Evolutionary conservation across 1,140 invertebrate species (phyloP), one percentile per base, ranked within the genome.

Genomic region (Parapsyche elsis): DNA sequence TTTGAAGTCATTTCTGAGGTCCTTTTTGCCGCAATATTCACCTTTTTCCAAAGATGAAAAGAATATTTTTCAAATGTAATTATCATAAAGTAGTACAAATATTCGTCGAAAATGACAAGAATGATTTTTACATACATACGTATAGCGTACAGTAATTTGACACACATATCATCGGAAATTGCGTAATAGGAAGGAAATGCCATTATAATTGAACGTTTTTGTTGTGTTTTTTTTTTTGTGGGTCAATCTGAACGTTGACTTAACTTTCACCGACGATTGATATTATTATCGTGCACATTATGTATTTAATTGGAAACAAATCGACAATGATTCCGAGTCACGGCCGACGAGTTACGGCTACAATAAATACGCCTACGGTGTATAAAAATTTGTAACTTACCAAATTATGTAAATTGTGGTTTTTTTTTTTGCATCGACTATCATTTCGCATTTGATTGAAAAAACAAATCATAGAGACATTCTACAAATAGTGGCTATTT

Each of bases 251-350:
- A 5, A 53, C 49, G 10, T 12, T 16, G 19, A 24, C 19, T 64
- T 67, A 10, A 67, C 64, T 67, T 67, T 67, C 64, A 23, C 64
- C 21, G 9, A 12, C n/a, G 64, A 23, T 67, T 26, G 49, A 67
- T 24, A 67, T 67, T 67, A 67, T 67, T 67, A 67, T 26, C 23
- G 64, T 4, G 21, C 64, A n/a, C 23, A 67, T 67, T 67, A 67
- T 67, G 64, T 67, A 67, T 67, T 67, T 67, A 67, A 67, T 67
- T 67, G 64, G 64, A 67, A 67, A 67, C 64, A 67, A 67, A 67
- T 67, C 64, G 64, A 23, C 24, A 67, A 67, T 67, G 64, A 23
- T 67, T 67, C 23, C 26, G 21, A 67, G 64, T 67, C 64, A 67
- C 26, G 64, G 64, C 21, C 64, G 21, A 26, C 64, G n/a, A 26